Base-by-base conservation (phyloP, 2,888 invertebrate species). In the Pherbina coryleti region DNA sequence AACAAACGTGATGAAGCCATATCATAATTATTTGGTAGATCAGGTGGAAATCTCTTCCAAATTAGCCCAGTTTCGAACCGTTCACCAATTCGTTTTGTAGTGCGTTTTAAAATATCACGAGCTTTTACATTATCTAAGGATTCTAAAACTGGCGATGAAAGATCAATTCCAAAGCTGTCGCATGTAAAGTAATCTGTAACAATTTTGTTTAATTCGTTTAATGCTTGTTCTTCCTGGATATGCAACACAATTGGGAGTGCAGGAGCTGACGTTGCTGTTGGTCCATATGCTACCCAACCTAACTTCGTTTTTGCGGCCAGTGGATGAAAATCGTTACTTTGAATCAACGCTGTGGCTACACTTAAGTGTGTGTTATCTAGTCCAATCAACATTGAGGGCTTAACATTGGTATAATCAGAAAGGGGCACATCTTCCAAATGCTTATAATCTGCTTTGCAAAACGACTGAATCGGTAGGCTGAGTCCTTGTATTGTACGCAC, bases 1-100 rank as follows among this genome's bases (percentile, higher is more conserved):
- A 73, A 5, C 25, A 82, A 51, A 11, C 81, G 79, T 28, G 67
- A 72, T 22, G 73, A 37, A 9, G 82, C 84, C 77, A 79, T 81
- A 25, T 67, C 14, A 22, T 76, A 79, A 51, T 79, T 84, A 28
- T 74, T 34, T 14, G 76, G 80, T 5, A 80, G 11, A 3, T 2
- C 17, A 0, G 77, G 70, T 9, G 37, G 31, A 60, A 22, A 19
- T 17, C 14, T 66, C 19, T 79, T 80, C 78, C 79, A 79, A 9
- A 80, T 66, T 8, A 81, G 34, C 0, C 81, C 81, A 5, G 78
- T 76, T 34, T 80, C 77, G 49, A 75, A 81, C 11, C 55, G 66
- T n/a, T 80, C 60, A 8, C 70, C 81, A 17, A 74, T 22, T 5
- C 74, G 60, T n/a, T 51, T 74, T 3, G 75, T 78, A 2, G 76